A percentile compares a stretch with the other conserved stretches of the same genome.
Evolutionary conservation across 2,113 vertebrate species (phyloP).

Genomic region (Theristicus caerulescens): DNA sequence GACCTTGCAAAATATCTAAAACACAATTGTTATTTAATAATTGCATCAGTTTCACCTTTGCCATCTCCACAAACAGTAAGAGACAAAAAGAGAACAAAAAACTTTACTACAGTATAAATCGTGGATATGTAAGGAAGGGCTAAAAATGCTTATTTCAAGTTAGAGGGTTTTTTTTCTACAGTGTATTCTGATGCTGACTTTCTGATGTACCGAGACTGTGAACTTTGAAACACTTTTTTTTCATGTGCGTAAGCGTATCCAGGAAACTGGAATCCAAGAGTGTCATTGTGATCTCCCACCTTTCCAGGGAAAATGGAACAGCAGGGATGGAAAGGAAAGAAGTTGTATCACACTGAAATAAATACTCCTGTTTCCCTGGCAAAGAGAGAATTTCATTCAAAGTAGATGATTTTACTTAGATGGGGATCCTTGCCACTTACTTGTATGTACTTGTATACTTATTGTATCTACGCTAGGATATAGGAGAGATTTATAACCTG

Average conservation of each 20-base stretch:
- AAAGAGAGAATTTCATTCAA: neutral
- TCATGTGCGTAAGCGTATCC: neutral
- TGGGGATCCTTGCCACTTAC: neutral
- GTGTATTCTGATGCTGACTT: neutral
- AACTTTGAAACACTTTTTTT: neutral
- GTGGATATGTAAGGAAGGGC: neutral
- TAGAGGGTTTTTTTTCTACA: rapidly evolving
- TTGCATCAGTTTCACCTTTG: constrained; percentile 39
- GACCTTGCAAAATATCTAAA: constrained; percentile 42
- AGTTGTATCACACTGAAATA: neutral
- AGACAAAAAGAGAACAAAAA: neutral
- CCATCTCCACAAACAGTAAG: neutral
- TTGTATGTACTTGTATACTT: neutral
- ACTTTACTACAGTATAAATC: neutral
- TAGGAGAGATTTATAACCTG: neutral
- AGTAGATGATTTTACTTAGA: neutral
- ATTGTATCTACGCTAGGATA: neutral
- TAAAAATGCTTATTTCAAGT: neutral
- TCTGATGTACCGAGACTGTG: neutral
- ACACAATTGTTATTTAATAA: constrained; percentile 27
- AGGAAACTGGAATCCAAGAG: neutral
- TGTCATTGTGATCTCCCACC: neutral
- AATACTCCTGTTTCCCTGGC: neutral
- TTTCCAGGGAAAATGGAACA: neutral
- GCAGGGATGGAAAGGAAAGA: neutral